Conservation (phyloP, 2,113 vertebrate genomes). For the Malaclemys terrapin region DNA sequence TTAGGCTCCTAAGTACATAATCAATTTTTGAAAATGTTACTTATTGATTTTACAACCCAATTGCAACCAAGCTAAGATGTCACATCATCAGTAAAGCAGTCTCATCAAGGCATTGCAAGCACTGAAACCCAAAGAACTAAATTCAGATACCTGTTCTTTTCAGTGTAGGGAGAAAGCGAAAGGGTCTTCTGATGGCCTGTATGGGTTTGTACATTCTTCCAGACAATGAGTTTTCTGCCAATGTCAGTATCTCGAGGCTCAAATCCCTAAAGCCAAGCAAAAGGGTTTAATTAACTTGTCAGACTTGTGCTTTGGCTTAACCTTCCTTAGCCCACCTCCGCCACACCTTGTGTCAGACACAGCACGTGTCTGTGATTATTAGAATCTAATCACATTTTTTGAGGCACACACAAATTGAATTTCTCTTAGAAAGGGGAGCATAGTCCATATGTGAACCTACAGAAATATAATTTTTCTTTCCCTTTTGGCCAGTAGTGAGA, state of each 20-base stretch:
- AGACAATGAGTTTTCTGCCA: slow-evolving; percentile 87
- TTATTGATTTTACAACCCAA: background rate
- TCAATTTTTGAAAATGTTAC: background rate
- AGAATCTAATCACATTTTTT: background rate
- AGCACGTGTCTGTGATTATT: background rate
- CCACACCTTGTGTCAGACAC: background rate
- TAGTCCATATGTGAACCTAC: background rate
- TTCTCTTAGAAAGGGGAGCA: background rate
- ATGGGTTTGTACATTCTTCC: slow-evolving; percentile 87
- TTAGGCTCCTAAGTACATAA: background rate
- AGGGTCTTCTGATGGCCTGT: slow-evolving; percentile 90
- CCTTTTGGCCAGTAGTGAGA: background rate
- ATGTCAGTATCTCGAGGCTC: slow-evolving; percentile 94
- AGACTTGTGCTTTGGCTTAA: background rate
- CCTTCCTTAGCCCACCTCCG: background rate
- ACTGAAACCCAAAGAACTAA: background rate
- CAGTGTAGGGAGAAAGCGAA: slow-evolving; percentile 83
- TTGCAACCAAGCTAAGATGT: background rate
- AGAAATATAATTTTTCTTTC: background rate
- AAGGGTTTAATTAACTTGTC: slow-evolving; percentile 14
- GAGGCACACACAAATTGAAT: background rate
- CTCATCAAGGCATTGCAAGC: background rate
- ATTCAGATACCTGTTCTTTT: slow-evolving; percentile 79
- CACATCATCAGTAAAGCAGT: background rate
- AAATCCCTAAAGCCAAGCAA: slow-evolving; percentile 85